phyloP scores from a whole-genome alignment of 2,113 vertebrate genomes.

The Hoplias malabaricus region DNA sequence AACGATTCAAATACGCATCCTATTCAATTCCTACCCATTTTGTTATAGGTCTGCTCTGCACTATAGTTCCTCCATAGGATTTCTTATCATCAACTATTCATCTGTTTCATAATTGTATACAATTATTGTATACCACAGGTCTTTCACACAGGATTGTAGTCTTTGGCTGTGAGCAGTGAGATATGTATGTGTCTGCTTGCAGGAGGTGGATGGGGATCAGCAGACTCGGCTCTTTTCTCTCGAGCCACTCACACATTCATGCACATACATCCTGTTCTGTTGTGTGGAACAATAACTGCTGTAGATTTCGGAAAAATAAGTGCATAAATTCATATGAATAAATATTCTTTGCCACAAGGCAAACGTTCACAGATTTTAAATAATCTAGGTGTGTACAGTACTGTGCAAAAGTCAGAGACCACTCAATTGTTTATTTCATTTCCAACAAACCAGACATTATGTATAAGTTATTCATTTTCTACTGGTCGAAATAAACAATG shows the following conservation, averaged over 20 bases:
- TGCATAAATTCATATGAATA: neutral
- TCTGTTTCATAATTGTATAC: neutral
- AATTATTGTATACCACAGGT: neutral
- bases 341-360: neutral
- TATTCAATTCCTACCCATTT: too few relatives aligned
- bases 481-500: too few relatives aligned
- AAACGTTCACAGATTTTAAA: neutral
- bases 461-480: too few relatives aligned
- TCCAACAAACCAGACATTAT: too few relatives aligned
- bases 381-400: neutral
- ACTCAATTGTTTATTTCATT: too few relatives aligned
- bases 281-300: neutral
- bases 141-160: neutral
- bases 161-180: neutral
- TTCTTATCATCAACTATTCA: neutral
- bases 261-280: neutral
- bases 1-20: neutral
- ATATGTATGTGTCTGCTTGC: neutral
- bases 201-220: neutral
- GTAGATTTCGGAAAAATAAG: neutral
- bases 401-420: neutral
- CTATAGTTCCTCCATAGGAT: neutral
- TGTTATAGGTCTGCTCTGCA: neutral
- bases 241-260: neutral
- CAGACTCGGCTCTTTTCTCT: neutral